Percentiles rank a stretch among this genome's conserved stretches.
Conservation (phyloP, 2,797 vertebrate species). For the Heliangelus exortis region DNA sequence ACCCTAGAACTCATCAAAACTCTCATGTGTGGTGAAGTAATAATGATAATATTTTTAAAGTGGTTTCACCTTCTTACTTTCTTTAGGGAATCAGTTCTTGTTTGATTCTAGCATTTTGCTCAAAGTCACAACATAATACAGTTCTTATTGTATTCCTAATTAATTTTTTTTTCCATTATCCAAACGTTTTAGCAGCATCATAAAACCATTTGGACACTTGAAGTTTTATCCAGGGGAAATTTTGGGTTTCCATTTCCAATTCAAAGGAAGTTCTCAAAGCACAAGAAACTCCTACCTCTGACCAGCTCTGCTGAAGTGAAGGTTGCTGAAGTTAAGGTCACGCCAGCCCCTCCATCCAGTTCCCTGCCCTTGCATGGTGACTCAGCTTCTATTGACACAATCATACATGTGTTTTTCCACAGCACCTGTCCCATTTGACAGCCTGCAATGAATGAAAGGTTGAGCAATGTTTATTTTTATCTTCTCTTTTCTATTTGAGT, state of each 20-base stretch:
- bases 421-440: conserved; percentile 49
- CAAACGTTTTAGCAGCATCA: neutral
- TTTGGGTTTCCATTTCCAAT: neutral
- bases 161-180: neutral
- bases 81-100: neutral
- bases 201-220: neutral
- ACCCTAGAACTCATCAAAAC: neutral
- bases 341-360: neutral
- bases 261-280: neutral
- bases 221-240: neutral
- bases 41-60: neutral
- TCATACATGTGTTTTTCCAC: neutral
- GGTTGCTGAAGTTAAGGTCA: neutral
- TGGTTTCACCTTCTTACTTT: neutral
- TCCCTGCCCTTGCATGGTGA: neutral
- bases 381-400: conserved; percentile 15
- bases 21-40: neutral
- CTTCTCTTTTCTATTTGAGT: conserved; percentile 39
- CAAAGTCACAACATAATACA: neutral
- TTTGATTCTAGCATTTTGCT: neutral
- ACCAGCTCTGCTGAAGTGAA: neutral
- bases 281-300: neutral
- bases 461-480: conserved; percentile 55
- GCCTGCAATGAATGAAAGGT: conserved; percentile 12
- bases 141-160: neutral